These are phyloP conservation scores for Empis livida DNA, from an alignment of 2,888 invertebrate species.

Conservation along the genomic window DNA sequence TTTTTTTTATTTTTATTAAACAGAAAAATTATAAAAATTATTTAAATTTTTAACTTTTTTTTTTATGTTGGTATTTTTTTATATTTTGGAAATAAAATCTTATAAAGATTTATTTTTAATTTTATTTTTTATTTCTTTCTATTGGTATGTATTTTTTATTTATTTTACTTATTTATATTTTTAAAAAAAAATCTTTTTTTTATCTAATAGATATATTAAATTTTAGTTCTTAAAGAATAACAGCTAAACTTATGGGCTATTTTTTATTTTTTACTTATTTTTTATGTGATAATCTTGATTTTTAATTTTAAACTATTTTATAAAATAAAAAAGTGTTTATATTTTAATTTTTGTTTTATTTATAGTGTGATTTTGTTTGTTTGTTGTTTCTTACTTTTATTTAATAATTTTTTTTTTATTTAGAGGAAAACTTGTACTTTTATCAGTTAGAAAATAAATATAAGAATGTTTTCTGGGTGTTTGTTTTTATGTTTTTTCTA, in stretches of 20 bases:
- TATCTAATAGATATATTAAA: conserved; percentile 1
- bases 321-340: neutral
- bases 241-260: conserved; percentile 19
- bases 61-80: conserved; percentile 16
- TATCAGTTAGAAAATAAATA: neutral
- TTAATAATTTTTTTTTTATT: neutral
- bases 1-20: conserved; percentile 19
- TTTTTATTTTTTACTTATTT: neutral
- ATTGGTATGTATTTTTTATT: neutral
- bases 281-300: neutral
- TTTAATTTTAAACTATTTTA: neutral
- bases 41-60: too few species aligned
- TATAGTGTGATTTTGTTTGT: conserved; percentile 8
- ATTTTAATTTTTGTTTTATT: neutral
- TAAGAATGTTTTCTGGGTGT: too few species aligned
- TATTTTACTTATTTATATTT: conserved; percentile 2
- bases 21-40: neutral
- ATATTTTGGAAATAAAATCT: conserved; percentile 7
- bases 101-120: conserved; percentile 8
- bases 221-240: conserved; percentile 16
- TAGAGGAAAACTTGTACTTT: neutral
- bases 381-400: conserved; percentile 1
- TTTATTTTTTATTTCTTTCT: conserved; percentile 7
- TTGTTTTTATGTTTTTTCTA: too few species aligned
- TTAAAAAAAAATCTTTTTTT: neutral